Percentiles rank a stretch among this genome's conserved stretches.
These are phyloP conservation scores for Micrasema minimum DNA, from an alignment of 1,140 invertebrate genomes.

Conservation along the genomic window DNA sequence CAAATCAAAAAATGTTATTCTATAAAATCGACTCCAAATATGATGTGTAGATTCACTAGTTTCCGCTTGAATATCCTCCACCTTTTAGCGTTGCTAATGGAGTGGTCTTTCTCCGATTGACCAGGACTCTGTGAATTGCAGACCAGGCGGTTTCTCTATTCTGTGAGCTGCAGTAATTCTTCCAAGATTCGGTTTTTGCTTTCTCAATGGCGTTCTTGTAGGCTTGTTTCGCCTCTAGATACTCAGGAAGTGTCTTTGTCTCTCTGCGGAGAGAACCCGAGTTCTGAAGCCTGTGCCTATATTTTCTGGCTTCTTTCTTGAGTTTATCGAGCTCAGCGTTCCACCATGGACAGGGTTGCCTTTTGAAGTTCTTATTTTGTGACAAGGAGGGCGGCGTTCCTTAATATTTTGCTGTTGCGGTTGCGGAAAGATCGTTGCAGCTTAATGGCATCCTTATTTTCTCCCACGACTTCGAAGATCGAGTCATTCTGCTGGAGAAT, in stretches of 20 bases:
- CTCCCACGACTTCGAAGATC: no score
- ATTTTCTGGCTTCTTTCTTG: no score
- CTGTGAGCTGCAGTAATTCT: neutral
- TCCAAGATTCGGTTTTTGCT: neutral
- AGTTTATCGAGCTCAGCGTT: neutral
- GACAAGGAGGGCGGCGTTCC: no score
- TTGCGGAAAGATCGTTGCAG: neutral
- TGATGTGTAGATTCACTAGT: no score
- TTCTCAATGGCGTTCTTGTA: neutral
- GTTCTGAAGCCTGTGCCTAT: neutral
- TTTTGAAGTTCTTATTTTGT: no score
- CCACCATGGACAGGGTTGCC: neutral
- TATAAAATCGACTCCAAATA: no score
- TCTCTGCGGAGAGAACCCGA: neutral
- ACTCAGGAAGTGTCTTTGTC: neutral
- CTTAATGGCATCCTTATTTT: no score
- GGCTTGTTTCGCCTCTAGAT: neutral
- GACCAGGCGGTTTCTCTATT: neutral
- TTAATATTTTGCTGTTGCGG: no score
- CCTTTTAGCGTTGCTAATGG: neutral
- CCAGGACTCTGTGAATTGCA: neutral
- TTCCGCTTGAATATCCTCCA: no score
- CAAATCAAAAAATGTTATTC: no score
- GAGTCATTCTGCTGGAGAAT: no score
- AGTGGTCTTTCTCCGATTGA: neutral